Conservation (phyloP, 2,113 vertebrate genomes). For the Tinamus guttatus region DNA sequence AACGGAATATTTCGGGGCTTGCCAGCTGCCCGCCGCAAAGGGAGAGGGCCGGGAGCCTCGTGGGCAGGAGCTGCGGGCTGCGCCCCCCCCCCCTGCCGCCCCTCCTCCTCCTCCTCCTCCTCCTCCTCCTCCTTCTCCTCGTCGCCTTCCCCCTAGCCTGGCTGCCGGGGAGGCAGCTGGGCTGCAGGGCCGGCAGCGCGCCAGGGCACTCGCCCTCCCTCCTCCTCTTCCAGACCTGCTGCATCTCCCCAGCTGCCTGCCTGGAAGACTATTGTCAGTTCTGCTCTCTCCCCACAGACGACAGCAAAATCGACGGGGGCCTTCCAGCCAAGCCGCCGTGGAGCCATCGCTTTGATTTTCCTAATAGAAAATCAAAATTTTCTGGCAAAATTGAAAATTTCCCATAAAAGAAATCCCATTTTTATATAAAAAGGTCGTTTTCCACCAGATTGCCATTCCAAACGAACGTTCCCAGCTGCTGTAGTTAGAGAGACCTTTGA, state of each 20-base stretch:
- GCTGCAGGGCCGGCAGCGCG: slow-evolving; percentile 72
- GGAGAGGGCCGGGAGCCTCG: background rate
- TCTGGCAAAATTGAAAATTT: slow-evolving; percentile 63
- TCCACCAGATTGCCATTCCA: slow-evolving; percentile 24
- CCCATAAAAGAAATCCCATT: background rate
- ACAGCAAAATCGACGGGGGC: slow-evolving; percentile 69
- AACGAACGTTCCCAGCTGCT: slow-evolving; percentile 37
- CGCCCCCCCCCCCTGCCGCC: slow-evolving; percentile 2
- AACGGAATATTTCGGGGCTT: slow-evolving; percentile 47
- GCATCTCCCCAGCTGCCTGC: slow-evolving; percentile 75
- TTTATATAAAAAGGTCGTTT: slow-evolving; percentile 1
- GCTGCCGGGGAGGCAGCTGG: slow-evolving; percentile 74
- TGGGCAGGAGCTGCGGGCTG: slow-evolving; percentile 54
- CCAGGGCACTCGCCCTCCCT: slow-evolving; percentile 74
- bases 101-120: slow-evolving; percentile 57
- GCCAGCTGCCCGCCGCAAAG: slow-evolving; percentile 50
- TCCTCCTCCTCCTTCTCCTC: background rate
- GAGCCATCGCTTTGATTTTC: slow-evolving; percentile 47
- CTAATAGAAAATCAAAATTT: slow-evolving; percentile 53
- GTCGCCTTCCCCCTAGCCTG: slow-evolving; percentile 62
- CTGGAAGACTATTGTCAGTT: slow-evolving; percentile 76
- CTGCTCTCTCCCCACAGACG: slow-evolving; percentile 68
- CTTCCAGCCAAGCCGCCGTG: slow-evolving; percentile 60
- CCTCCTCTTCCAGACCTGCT: slow-evolving; percentile 75
- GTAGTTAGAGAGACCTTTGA: slow-evolving; percentile 49